Evolutionary conservation across 2,888 invertebrate species (phyloP), one percentile per base, ranked within the genome.

Genomic region (Halocaridina rubra): DNA sequence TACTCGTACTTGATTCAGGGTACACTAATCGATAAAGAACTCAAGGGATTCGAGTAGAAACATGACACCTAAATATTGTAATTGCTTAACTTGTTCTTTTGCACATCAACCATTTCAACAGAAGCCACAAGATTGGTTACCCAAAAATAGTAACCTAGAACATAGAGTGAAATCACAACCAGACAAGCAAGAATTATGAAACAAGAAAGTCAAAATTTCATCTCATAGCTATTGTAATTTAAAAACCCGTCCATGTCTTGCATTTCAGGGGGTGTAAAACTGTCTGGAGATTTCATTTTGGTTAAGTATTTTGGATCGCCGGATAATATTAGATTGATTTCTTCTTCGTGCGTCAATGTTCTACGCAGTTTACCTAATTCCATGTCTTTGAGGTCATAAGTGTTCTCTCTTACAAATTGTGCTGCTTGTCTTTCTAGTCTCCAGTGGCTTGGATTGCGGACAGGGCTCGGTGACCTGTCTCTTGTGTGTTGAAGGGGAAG

Each of bases 281-380:
- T 84, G 27, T 88, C 88, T 10, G 88, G 81, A 22, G 88, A 82
- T 27, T 86, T 80, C 81, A 86, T 80, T 61, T 85, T 77, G 19
- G 85, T 79, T 22, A 85, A 77, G 72, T 84, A 85, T 27, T 85
- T 82, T 1, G 84, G 61, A 19, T 88, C 88, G 27, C 88, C 88
- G 4, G 85, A 77, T 24, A 88, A 82, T 24, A 88, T 86, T 61
- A 88, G 79, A 75, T 88, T 86, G 72, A 88, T 88, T 61, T 88
- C 88, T 61, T 88, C 88, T 77, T 88, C 88, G 46, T 88, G 88
- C 24, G 88, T 88, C 30, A 88, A 71, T 3, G 81, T 86, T 33
- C 86, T 74, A 27, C 86, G 86, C 16, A 88, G 77, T 16, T 80
- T 71, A 16, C 85, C 81, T n/a, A 78, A 72, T 74, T 81, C 78